phyloP scores from a whole-genome alignment of 2,113 vertebrate genomes.

The Hemichromis elongatus region DNA sequence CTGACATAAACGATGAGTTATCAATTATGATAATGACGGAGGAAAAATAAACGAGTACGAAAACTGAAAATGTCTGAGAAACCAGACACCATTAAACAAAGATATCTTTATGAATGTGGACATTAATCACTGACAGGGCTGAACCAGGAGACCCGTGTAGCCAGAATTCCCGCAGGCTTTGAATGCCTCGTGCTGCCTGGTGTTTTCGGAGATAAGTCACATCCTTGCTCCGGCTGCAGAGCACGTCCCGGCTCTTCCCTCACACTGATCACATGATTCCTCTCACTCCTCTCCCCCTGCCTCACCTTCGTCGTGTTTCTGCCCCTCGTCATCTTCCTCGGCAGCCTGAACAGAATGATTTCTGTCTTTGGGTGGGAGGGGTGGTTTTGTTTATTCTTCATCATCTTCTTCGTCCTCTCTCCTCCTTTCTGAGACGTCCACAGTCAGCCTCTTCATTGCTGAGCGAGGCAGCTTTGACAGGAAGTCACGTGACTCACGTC shows the following conservation, averaged over 20 bases:
- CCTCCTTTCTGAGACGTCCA: neutral
- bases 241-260: neutral
- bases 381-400: neutral
- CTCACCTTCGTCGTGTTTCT: neutral
- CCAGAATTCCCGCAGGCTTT: neutral
- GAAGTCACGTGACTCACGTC: neutral
- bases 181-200: neutral
- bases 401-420: neutral
- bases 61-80: neutral
- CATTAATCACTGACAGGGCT: no score
- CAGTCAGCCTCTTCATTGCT: neutral
- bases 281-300: neutral
- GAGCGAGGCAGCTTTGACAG: neutral
- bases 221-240: no score
- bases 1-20: neutral
- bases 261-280: neutral
- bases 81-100: neutral
- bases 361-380: neutral
- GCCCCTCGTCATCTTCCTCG: neutral
- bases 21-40: neutral
- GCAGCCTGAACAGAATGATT: slow-evolving; percentile 44
- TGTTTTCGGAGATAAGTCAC: no score
- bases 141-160: accelerated
- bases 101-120: neutral
- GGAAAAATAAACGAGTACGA: neutral